Evolutionary conservation across 2,888 invertebrate species (phyloP).

Genomic region (Cepaea hortensis): DNA sequence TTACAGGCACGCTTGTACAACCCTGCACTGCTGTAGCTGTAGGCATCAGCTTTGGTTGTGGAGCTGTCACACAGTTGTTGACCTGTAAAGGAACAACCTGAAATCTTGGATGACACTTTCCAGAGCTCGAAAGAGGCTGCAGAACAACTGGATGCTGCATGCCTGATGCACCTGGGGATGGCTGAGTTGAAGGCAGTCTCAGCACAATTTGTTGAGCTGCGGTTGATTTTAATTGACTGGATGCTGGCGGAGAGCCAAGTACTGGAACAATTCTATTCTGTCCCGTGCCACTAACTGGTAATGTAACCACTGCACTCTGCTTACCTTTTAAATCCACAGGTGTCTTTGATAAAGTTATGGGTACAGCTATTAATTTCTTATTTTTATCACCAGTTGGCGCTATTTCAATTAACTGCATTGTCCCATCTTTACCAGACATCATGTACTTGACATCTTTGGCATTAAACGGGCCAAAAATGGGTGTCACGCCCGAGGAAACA

Average conservation of each 20-base stretch:
- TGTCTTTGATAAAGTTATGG: constrained; percentile 28
- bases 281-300: constrained; percentile 29
- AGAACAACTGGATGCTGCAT: constrained; percentile 24
- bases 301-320: constrained; percentile 16
- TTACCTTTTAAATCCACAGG: constrained; percentile 15
- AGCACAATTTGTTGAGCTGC: constrained; percentile 29
- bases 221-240: constrained; percentile 1
- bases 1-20: neutral
- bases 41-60: neutral
- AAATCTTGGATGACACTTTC: neutral
- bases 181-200: constrained; percentile 5
- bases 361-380: constrained; percentile 45
- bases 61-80: neutral
- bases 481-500: neutral
- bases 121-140: neutral
- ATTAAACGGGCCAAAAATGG: constrained; percentile 28
- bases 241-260: neutral
- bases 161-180: neutral
- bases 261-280: constrained; percentile 33
- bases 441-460: constrained; percentile 47
- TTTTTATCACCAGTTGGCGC: constrained; percentile 4
- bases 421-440: constrained; percentile 41
- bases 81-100: constrained; percentile 20
- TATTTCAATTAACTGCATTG: constrained; percentile 47
- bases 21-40: neutral